These are phyloP conservation scores for Chrysodeixis includens DNA, from an alignment of 2,888 invertebrate species.

Conservation along the genomic window DNA sequence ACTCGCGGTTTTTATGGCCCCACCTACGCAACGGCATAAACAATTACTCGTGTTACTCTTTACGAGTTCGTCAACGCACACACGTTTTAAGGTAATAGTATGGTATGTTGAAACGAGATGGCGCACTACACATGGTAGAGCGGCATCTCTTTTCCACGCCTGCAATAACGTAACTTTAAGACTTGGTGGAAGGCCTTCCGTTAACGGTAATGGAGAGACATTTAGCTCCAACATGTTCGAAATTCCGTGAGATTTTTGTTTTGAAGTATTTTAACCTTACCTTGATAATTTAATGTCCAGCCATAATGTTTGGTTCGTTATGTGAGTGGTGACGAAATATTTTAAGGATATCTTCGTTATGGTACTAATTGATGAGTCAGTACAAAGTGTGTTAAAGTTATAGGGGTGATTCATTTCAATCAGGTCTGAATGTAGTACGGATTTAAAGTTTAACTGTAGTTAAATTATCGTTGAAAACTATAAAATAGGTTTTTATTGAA, in stretches of 20 bases:
- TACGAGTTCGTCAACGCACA: constrained; percentile 34
- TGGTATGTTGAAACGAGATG: too few relatives aligned
- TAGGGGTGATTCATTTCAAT: background rate
- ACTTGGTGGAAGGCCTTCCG: too few relatives aligned
- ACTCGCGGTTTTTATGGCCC: constrained; percentile 63
- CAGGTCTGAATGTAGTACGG: background rate
- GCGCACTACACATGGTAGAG: too few relatives aligned
- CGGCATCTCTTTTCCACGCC: too few relatives aligned
- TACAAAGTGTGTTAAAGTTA: background rate
- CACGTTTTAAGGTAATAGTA: too few relatives aligned
- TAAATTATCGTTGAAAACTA: too few relatives aligned
- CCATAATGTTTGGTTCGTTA: background rate
- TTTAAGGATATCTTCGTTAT: background rate
- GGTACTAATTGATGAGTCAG: background rate
- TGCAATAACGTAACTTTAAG: too few relatives aligned
- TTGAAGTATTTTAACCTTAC: background rate
- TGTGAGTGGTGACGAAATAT: background rate
- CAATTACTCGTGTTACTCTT: constrained; percentile 55
- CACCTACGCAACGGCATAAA: constrained; percentile 60
- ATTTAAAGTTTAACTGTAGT: too few relatives aligned
- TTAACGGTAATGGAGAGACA: constrained; percentile 10
- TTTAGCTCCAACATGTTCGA: background rate
- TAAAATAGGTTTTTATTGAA: too few relatives aligned
- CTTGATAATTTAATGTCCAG: background rate
- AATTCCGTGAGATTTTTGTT: background rate